Evolutionary conservation across 2,113 vertebrate species (phyloP).

Genomic region (Neodontobutis hainanensis): DNA sequence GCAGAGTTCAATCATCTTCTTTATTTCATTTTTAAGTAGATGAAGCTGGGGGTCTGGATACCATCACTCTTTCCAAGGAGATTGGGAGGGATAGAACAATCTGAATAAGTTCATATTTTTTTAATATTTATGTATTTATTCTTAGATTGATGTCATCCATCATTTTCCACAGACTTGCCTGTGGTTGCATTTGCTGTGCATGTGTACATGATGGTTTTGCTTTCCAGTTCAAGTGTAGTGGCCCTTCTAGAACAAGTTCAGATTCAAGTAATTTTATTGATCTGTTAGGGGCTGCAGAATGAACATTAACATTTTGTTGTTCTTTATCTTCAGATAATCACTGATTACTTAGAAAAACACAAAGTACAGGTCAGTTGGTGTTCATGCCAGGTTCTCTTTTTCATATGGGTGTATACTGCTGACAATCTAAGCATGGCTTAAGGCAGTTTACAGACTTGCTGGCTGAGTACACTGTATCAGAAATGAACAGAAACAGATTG

Average conservation of each 20-base stretch:
- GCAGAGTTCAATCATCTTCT: conserved; percentile 72
- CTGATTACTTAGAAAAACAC: no score
- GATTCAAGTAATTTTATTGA: no score
- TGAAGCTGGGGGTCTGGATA: conserved; percentile 63
- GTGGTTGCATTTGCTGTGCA: conserved; percentile 63
- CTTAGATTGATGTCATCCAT: conserved; percentile 59
- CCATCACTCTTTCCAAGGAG: conserved; percentile 57
- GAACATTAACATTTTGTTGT: conserved; percentile 61
- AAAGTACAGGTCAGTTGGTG: conserved; percentile 66
- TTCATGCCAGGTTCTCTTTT: conserved; percentile 47
- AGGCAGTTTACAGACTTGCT: conserved; percentile 29
- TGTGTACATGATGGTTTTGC: conserved; percentile 50
- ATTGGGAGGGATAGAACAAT: conserved; percentile 51
- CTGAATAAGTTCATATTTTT: conserved; percentile 63
- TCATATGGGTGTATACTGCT: conserved; percentile 41
- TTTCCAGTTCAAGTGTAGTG: conserved; percentile 42
- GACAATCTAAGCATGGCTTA: conserved; percentile 47
- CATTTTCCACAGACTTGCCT: conserved; percentile 66
- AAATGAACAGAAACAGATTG: conserved; percentile 22
- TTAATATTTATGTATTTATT: conserved; percentile 68
- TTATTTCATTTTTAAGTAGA: conserved; percentile 67
- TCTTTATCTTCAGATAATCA: conserved; percentile 71
- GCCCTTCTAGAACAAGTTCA: conserved; percentile 14
- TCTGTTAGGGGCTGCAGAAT: conserved; percentile 11
- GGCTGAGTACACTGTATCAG: conserved; percentile 25